Conservation (phyloP, 2,797 vertebrate genomes). For the Lutjanus campechanus region DNA sequence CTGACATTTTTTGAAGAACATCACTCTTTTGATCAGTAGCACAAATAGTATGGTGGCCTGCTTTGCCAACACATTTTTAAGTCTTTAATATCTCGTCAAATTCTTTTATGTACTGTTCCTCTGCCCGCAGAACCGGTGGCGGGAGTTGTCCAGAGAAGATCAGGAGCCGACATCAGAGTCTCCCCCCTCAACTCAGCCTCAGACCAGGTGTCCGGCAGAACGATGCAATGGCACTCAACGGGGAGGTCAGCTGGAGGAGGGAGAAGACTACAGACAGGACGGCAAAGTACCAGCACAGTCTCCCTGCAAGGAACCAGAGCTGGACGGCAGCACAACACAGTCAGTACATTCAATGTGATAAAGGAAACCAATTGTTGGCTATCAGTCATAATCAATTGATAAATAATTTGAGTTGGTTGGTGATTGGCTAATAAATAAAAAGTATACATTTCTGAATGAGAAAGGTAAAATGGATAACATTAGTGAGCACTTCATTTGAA, state of each 20-base stretch:
- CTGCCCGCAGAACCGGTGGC: slow-evolving; percentile 89
- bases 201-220: slow-evolving; percentile 82
- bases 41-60: background rate
- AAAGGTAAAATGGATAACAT: background rate
- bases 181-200: slow-evolving; percentile 81
- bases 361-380: background rate
- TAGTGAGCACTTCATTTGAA: background rate
- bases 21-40: background rate
- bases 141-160: slow-evolving; percentile 93
- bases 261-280: slow-evolving; percentile 82
- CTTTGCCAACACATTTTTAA: background rate
- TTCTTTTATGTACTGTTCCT: background rate
- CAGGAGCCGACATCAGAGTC: slow-evolving; percentile 87
- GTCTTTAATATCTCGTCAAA: background rate
- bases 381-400: background rate
- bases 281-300: slow-evolving; percentile 72
- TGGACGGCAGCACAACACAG: slow-evolving; percentile 88
- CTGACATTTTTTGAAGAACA: background rate
- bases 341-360: slow-evolving; percentile 74
- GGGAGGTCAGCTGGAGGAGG: slow-evolving; percentile 80
- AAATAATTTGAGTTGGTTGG: background rate
- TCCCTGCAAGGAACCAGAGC: slow-evolving; percentile 80
- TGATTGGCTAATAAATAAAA: background rate
- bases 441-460: background rate
- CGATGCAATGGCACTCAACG: slow-evolving; percentile 89